Base-by-base conservation (phyloP, 2,888 invertebrate species). In the Torymus aiolomorphi region DNA sequence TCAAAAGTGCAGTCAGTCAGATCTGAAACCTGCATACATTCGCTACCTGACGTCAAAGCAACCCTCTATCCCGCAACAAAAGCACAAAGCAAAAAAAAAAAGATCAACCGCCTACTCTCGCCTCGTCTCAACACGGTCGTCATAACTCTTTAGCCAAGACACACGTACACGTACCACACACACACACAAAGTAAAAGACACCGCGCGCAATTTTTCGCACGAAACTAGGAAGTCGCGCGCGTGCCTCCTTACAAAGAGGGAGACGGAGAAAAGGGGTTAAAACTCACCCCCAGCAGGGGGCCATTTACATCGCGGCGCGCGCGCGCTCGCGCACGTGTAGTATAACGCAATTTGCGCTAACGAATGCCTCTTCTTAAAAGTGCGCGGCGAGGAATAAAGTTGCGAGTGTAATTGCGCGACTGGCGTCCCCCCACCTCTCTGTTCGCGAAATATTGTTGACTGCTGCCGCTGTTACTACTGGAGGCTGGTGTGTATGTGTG, bases 341-440 rank as follows among this genome's bases (percentile, higher is more conserved):
- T 73, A 61, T 86, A 86, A 24, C 24, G 24, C 24, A 24, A 86
- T 86, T 86, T 84, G 84, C 83, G 82, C 84, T 87, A 88, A 88
- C 86, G 85, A 86, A 88, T 87, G 88, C 83, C 84, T 82, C 82
- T 84, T 83, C 83, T 83, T 86, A 84, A 85, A 86, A 74, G n/a
- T 54, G 51, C 52, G 42, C 16, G 42, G 79, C 80, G 79, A 62
- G 42, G 77, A 80, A 76, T 80, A 86, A 86, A 87, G 83, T 84
- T 85, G 84, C 82, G 82, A 82, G 82, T 84, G 84, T 86, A 87
- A 87, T 86, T 87, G 85, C 85, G 80, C 82, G 76, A 49, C 65
- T n/a, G 57, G 11, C 76, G 78, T 63, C 24, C 3, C 24, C 24
- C 24, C n/a, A n/a, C 3, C 3, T 3, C 24, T 3, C 3, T 24